phyloP scores from a whole-genome alignment of 1,140 invertebrate genomes.

The Megalonaias nervosa region DNA sequence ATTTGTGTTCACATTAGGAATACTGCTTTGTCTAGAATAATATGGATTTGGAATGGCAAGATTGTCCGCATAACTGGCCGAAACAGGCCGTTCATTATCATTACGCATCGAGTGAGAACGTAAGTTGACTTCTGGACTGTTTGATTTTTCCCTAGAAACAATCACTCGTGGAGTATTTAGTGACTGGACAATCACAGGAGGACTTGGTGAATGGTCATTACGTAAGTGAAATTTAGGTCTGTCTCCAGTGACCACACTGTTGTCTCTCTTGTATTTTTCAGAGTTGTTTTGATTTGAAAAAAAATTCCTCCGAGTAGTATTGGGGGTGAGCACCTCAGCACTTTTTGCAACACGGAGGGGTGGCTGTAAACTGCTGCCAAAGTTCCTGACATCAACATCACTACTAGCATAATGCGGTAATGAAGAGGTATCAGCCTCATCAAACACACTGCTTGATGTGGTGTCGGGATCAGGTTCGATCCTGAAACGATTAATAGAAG shows the following conservation, averaged over 20 bases:
- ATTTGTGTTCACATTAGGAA: not conserved
- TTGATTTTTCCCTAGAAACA: slow-evolving; percentile 31
- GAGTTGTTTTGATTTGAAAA: not conserved
- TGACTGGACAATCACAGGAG: slow-evolving; percentile 24
- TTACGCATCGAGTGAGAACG: slow-evolving; percentile 31
- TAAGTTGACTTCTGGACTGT: slow-evolving; percentile 4
- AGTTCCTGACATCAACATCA: slow-evolving; percentile 11
- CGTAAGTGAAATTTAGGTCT: slow-evolving; percentile 32
- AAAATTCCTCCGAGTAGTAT: slow-evolving; percentile 24
- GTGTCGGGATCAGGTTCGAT: slow-evolving; percentile 31
- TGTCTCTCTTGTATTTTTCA: slow-evolving; percentile 4
- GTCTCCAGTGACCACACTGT: slow-evolving; percentile 11
- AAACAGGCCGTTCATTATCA: slow-evolving; percentile 24
- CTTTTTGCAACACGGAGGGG: slow-evolving; percentile 23
- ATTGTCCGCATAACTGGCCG: slow-evolving; percentile 25
- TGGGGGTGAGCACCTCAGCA: slow-evolving; percentile 31
- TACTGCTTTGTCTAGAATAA: slow-evolving; percentile 14
- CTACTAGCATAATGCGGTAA: slow-evolving; percentile 30
- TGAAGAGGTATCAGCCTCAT: slow-evolving; percentile 27
- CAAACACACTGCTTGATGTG: slow-evolving; percentile 23
- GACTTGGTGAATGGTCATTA: slow-evolving; percentile 33
- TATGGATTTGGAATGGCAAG: slow-evolving; percentile 30
- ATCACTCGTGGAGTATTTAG: slow-evolving; percentile 15
- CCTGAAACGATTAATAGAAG: slow-evolving; percentile 3
- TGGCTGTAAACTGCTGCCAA: slow-evolving; percentile 1